Base-by-base conservation (phyloP, 2,113 vertebrate species). In the Triplophysa rosa region DNA sequence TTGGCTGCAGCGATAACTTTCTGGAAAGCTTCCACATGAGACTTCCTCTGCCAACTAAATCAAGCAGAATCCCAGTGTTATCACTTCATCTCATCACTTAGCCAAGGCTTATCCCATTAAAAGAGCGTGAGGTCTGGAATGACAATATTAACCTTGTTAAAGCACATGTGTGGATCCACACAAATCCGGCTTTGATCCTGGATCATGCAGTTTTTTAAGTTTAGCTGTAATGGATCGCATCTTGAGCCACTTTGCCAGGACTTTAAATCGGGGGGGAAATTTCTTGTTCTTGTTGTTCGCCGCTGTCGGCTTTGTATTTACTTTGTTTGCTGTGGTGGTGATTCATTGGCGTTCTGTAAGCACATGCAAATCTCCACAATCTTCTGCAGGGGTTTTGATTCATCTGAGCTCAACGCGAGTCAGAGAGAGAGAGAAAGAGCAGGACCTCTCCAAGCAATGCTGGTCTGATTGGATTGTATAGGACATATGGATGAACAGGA, bases 401-500 rank as follows among this genome's bases (percentile, higher is more conserved):
- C 7, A 45, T 24, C 29, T 77, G 17, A 54, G 67, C 24, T 69
- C 47, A 19, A 29, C 16, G 67, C 11, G 45, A n/a, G 37, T 26
- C 42, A 69, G 26, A 78, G 72, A 61, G 69, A 79, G 68, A 65
- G 37, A 45, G 67, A n/a, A 64, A 23, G 29, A 61, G 56, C 11
- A 82, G 73, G 82, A 79, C 79, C 54, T 78, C 78, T 88, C 83
- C 83, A 40, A 59, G 17, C 16, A 7, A 24, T 67, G 47, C 68
- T 63, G 33, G 67, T 78, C 14, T 16, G 13, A 86, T 82, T 72
- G 69, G 72, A 83, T 56, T 69, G 42, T 81, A 86, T 73, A 82
- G 81, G 56, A 69, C 68, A 40, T 75, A 73, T 59, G 69, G 84
- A 72, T 84, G 80, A 85, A 45, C 78, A 75, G 82, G 67, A 74